phyloP scores from a whole-genome alignment of 2,113 vertebrate genomes.

The Sapajus apella region DNA sequence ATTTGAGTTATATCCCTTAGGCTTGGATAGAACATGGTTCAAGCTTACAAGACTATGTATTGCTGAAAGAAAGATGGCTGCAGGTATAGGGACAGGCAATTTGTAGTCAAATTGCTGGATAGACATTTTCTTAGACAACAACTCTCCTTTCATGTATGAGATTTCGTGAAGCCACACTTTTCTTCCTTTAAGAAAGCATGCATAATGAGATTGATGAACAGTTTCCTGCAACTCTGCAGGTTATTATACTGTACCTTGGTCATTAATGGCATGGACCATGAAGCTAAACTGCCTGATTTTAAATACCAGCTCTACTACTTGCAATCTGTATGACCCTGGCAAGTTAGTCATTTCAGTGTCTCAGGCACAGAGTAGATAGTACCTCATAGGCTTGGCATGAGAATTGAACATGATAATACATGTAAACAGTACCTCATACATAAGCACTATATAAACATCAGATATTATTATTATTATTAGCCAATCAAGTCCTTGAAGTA shows the following conservation, averaged over 20 bases:
- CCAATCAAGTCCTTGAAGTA: not conserved
- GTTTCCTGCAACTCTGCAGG: not conserved
- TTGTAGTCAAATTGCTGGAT: not conserved
- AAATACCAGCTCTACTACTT: conserved; percentile 7
- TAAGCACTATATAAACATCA: conserved; percentile 12
- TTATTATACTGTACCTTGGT: not conserved
- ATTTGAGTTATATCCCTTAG: conserved; percentile 8
- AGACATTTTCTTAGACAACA: conserved; percentile 12
- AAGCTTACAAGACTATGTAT: not conserved
- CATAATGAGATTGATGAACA: not conserved
- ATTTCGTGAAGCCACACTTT: not conserved
- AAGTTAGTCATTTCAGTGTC: not conserved
- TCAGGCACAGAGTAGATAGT: not conserved
- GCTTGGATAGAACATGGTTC: not conserved
- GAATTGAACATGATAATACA: not conserved
- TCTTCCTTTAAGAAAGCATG: not conserved
- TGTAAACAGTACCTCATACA: not conserved
- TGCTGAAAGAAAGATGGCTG: conserved; percentile 1
- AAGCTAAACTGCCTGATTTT: not conserved
- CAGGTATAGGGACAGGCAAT: not conserved
- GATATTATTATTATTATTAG: not conserved
- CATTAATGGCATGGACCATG: not conserved
- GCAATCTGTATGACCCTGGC: not conserved
- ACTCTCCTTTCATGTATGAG: conserved; percentile 24
- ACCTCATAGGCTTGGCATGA: not conserved